Evolutionary conservation across 2,113 vertebrate genomes (phyloP).

Genomic region (Gallinago media): DNA sequence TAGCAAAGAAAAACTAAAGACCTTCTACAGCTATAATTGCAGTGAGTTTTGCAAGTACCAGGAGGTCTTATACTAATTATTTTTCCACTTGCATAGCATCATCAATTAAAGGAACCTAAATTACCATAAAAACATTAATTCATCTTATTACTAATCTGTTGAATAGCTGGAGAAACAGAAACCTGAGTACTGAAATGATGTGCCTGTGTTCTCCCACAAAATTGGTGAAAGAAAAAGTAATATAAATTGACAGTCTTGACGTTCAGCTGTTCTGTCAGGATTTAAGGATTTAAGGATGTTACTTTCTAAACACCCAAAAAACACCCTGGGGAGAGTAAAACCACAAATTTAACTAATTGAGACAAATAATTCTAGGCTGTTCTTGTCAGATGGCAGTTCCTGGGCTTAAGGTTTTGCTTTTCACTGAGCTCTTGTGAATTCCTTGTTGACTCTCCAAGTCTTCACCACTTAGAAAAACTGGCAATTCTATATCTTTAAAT

Average conservation of each 20-base stretch:
- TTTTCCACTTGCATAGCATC: neutral
- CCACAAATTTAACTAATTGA: neutral
- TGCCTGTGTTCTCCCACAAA: neutral
- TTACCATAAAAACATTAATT: neutral
- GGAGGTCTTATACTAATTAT: neutral
- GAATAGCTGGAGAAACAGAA: neutral
- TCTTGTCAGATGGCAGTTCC: neutral
- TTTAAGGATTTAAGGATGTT: neutral
- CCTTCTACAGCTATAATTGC: neutral
- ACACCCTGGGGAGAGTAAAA: neutral
- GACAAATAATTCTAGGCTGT: neutral
- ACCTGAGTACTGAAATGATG: neutral
- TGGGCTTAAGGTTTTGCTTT: neutral
- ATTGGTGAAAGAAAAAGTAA: neutral
- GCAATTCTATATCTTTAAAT: neutral
- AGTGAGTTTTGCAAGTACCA: neutral
- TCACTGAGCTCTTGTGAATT: neutral
- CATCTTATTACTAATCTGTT: neutral
- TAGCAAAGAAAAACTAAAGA: neutral
- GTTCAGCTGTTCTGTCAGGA: neutral
- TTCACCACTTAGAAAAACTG: neutral
- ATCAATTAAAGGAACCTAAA: neutral
- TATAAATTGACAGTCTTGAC: neutral
- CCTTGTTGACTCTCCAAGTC: neutral
- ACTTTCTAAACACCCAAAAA: neutral